A percentile compares a stretch with the other conserved stretches of the same genome.
Evolutionary conservation across 2,797 vertebrate genomes (phyloP).

Genomic region (Argyrosomus regius): DNA sequence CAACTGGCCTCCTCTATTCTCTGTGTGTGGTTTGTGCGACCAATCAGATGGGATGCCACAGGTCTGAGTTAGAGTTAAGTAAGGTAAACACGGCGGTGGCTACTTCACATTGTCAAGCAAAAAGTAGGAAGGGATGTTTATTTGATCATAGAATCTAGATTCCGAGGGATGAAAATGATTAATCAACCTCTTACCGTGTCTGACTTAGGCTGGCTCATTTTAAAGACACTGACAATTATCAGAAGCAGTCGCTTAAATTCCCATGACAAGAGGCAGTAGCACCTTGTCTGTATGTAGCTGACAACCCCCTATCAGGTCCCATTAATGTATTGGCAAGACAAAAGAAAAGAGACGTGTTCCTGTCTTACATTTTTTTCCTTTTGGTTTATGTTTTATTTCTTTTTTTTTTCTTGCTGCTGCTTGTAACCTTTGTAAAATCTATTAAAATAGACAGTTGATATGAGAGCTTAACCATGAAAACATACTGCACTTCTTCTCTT

Average conservation of each 20-base stretch:
- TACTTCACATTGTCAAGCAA: constrained; percentile 18
- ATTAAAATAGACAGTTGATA: background rate
- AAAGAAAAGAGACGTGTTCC: constrained; percentile 6
- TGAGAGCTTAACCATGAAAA: background rate
- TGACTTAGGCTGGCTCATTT: constrained; percentile 22
- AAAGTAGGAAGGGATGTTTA: constrained; percentile 1
- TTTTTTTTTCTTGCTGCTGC: background rate
- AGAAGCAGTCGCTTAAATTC: constrained; percentile 19
- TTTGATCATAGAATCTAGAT: constrained; percentile 6
- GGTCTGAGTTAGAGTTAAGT: constrained; percentile 21
- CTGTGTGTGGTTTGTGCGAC: constrained; percentile 33
- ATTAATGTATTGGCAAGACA: constrained; percentile 30
- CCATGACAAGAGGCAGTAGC: constrained; percentile 26
- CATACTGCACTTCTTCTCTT: background rate
- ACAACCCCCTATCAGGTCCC: constrained; percentile 15
- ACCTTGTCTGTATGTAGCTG: constrained; percentile 30
- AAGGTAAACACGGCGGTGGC: constrained; percentile 19
- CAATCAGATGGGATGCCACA: constrained; percentile 36
- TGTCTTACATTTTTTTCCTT: background rate
- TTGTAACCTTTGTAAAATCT: background rate
- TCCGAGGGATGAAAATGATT: constrained; percentile 10
- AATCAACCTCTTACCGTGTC: constrained; percentile 21
- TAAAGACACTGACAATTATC: constrained; percentile 37
- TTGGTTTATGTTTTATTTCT: background rate
- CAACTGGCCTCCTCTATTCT: constrained; percentile 18